These are phyloP conservation scores for Clarias laeviceps DNA, from an alignment of 2,797 vertebrate genomes.

Conservation along the genomic window DNA sequence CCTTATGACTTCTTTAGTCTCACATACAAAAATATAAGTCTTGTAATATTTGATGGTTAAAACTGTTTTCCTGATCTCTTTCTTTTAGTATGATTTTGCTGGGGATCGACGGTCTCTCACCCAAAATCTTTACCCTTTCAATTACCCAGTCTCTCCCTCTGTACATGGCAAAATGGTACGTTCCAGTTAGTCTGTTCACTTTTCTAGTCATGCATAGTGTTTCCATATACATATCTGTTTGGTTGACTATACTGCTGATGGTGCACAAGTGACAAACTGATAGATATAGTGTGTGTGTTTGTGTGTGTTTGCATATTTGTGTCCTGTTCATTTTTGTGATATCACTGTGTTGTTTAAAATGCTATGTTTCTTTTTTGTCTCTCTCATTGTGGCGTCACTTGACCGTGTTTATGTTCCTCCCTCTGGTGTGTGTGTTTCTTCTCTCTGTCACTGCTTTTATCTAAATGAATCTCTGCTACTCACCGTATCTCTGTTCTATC, in stretches of 20 bases:
- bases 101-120: constrained; percentile 87
- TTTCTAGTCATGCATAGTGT: not conserved
- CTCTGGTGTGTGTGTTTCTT: not conserved
- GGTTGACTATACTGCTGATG: not conserved
- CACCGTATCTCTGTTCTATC: not conserved
- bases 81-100: constrained; percentile 87
- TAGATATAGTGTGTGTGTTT: not conserved
- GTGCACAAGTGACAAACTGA: constrained; percentile 11
- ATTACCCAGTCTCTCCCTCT: constrained; percentile 88
- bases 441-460: not conserved
- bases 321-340: constrained; percentile 4
- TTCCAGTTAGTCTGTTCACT: constrained; percentile 34
- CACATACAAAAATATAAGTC: not conserved
- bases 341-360: not conserved
- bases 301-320: constrained; percentile 18
- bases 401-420: constrained; percentile 8
- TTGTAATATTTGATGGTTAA: not conserved
- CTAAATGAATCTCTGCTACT: not conserved
- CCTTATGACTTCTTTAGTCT: not conserved
- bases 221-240: not conserved
- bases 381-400: constrained; percentile 2
- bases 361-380: not conserved
- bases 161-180: constrained; percentile 93
- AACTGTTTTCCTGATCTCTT: constrained; percentile 54
- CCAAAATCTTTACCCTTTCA: constrained; percentile 85